Evolutionary conservation across 92 coral and sea anemone genomes (phyloP), one percentile per base, ranked within the genome.

Genomic region (Paragorgia papillata): DNA sequence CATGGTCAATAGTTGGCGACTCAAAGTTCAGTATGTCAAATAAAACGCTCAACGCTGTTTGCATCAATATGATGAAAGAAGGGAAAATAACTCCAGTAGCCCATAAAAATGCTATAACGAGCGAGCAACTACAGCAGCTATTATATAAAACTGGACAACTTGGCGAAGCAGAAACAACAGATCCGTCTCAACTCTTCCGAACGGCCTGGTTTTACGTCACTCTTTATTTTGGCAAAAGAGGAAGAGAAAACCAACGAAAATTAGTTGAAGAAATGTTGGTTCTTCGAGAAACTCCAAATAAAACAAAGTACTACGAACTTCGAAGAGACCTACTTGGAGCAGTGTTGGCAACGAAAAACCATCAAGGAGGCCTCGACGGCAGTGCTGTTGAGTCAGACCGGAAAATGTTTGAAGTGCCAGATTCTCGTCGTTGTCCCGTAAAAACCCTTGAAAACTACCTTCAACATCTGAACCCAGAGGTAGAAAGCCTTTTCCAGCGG

Each of bases 311-410:
- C 57, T 79, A 37, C 51, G 76, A 84, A 84, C 88, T 84, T 28
- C 55, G 40, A 18, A 34, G 44, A 24, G 49, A 66, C 25, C 57
- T 10, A 7, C 78, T 62, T 10, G 80, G 80, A 28, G 86, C 80
- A 35, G 74, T 84, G 74, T 79, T 85, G 89, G 80, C 89, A 29
- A 85, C 83, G 25, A 85, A 81, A 74, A 74, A 80, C 85, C 83
- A 81, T 56, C 85, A 66, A 81, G 90, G 87, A 19, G 90, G 87
- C 64, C 55, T 78, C 55, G 66, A 64, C 46, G 82, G 64, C 81
- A 77, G 34, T 33, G 75, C 69, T 4, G 88, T 77, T 51, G 64
- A 58, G 56, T 39, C 74, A 32, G 53, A 84, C 74, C 86, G 86
- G 24, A 81, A 85, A 66, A 80, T 73, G 22, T 64, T 80, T 37